These are phyloP conservation scores for Xiphophorus couchianus DNA, from an alignment of 2,113 vertebrate species.

Conservation along the genomic window DNA sequence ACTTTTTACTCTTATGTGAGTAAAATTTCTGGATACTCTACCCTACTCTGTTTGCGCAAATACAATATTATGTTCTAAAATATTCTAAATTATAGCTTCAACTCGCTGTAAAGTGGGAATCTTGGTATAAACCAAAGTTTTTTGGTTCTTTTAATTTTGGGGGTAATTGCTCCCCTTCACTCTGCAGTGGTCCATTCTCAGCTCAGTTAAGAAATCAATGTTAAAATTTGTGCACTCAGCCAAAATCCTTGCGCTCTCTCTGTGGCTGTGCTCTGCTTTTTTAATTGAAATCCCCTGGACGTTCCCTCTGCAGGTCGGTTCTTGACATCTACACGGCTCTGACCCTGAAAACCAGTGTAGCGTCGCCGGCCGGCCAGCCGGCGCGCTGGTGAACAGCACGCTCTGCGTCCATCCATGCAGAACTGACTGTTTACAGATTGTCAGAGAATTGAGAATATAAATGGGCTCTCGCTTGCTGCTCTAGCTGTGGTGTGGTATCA, in stretches of 20 bases:
- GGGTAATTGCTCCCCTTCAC: constrained; percentile 12
- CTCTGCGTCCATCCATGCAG: constrained; percentile 40
- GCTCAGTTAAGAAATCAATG: constrained; percentile 30
- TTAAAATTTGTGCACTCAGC: constrained; percentile 12
- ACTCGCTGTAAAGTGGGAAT: not conserved
- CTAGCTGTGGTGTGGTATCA: constrained; percentile 29
- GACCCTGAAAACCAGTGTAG: constrained; percentile 66
- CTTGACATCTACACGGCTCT: constrained; percentile 48
- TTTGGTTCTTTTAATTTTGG: constrained; percentile 13
- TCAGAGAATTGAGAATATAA: constrained; percentile 54
- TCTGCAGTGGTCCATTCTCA: constrained; percentile 2
- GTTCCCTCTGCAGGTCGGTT: constrained; percentile 41
- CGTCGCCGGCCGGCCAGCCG: constrained; percentile 45
- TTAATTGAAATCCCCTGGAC: constrained; percentile 48
- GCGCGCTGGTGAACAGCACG: constrained; percentile 42
- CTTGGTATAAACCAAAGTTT: not conserved
- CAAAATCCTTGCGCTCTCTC: constrained; percentile 9
- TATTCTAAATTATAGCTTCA: not conserved
- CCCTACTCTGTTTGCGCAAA: no score
- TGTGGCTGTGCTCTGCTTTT: constrained; percentile 24
- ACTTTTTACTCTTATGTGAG: no score
- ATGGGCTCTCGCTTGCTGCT: constrained; percentile 39
- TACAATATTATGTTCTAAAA: no score
- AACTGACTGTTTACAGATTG: constrained; percentile 64
- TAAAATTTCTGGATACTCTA: no score